phyloP scores from a whole-genome alignment of 2,888 invertebrate genomes.

The Serripes groenlandicus region DNA sequence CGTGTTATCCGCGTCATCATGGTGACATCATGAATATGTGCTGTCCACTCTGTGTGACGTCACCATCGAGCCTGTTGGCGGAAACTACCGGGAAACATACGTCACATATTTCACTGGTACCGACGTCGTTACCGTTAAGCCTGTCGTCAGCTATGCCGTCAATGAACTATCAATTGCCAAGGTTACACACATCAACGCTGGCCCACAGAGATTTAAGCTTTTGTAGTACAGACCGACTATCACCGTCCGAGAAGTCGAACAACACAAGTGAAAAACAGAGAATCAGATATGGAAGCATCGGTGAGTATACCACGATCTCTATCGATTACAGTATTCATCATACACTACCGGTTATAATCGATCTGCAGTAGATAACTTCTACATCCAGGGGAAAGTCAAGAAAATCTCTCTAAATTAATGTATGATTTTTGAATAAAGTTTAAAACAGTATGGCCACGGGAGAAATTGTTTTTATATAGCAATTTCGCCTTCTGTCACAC shows the following conservation, averaged over 20 bases:
- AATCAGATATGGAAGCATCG: constrained; percentile 62
- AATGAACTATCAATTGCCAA: constrained; percentile 41
- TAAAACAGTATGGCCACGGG: not conserved
- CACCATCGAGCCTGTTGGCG: constrained; percentile 61
- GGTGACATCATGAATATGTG: constrained; percentile 79
- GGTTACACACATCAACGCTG: constrained; percentile 25
- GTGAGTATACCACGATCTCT: constrained; percentile 40
- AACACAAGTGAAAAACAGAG: constrained; percentile 44
- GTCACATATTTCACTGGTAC: constrained; percentile 50
- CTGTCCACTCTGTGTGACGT: constrained; percentile 81
- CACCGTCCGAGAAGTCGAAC: constrained; percentile 29
- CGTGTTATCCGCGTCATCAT: constrained; percentile 79
- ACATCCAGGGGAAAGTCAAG: too few relatives aligned
- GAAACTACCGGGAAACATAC: constrained; percentile 48
- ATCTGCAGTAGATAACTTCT: too few relatives aligned
- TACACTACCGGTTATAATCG: too few relatives aligned
- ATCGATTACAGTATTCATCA: too few relatives aligned
- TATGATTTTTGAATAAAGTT: too few relatives aligned
- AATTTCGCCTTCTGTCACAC: not conserved
- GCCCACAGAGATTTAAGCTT: not conserved
- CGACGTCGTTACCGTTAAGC: constrained; percentile 55
- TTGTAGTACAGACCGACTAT: constrained; percentile 22
- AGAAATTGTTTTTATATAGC: not conserved
- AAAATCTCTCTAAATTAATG: too few relatives aligned
- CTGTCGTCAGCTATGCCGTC: constrained; percentile 53